phyloP scores from a whole-genome alignment of 1,140 invertebrate genomes.

The Heliconius nattereri region DNA sequence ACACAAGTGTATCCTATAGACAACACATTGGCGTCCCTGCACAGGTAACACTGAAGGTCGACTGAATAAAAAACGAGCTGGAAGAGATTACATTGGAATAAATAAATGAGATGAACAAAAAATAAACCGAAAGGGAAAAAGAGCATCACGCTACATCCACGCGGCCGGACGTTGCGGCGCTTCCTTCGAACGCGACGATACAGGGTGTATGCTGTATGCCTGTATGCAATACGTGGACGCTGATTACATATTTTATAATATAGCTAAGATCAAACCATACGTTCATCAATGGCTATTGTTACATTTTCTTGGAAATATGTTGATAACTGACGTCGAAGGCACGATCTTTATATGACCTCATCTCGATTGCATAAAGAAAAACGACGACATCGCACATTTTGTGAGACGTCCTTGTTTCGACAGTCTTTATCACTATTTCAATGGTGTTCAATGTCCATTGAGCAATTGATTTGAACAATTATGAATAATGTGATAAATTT shows the following conservation, averaged over 20 bases:
- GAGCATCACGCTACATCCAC: slow-evolving; percentile 79
- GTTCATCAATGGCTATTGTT: slow-evolving; percentile 47
- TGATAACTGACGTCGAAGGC: slow-evolving; percentile 51
- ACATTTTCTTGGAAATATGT: slow-evolving; percentile 49
- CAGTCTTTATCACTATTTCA: neutral
- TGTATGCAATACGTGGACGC: too few relatives aligned
- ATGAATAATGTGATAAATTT: too few relatives aligned
- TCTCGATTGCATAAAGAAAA: slow-evolving; percentile 60
- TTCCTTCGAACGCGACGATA: slow-evolving; percentile 71
- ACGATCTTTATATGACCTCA: slow-evolving; percentile 51
- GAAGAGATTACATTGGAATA: slow-evolving; percentile 82
- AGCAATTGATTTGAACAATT: too few relatives aligned
- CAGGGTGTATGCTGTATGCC: slow-evolving; percentile 52
- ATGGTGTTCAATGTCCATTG: too few relatives aligned
- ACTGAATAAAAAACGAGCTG: slow-evolving; percentile 81
- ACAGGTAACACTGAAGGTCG: slow-evolving; percentile 80
- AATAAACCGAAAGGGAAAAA: slow-evolving; percentile 77
- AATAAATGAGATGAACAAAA: slow-evolving; percentile 82
- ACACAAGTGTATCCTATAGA: slow-evolving; percentile 46
- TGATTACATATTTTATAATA: neutral
- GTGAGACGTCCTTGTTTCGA: neutral
- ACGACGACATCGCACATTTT: slow-evolving; percentile 55
- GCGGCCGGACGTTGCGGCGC: slow-evolving; percentile 80
- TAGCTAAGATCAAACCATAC: neutral
- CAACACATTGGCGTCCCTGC: slow-evolving; percentile 70